Evolutionary conservation across 2,113 vertebrate genomes (phyloP).

Genomic region (Rhodinocichla rosea): DNA sequence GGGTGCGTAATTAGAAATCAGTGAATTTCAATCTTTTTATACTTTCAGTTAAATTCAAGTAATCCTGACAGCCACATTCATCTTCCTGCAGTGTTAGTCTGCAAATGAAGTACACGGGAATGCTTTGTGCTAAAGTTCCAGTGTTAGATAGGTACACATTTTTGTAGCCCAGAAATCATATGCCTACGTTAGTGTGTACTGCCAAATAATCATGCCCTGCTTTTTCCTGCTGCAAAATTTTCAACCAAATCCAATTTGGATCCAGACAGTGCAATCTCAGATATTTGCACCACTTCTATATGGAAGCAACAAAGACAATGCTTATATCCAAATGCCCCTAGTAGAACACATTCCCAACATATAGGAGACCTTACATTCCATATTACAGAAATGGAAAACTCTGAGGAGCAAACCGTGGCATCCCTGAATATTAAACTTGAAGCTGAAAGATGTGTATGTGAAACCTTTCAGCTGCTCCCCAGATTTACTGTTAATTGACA

Average conservation of each 20-base stretch:
- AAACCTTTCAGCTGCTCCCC: background rate
- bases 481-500: background rate
- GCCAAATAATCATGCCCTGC: background rate
- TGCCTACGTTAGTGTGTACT: background rate
- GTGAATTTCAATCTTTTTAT: background rate
- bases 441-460: background rate
- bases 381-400: background rate
- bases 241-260: background rate
- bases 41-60: background rate
- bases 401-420: rapidly evolving
- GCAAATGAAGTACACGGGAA: background rate
- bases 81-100: background rate
- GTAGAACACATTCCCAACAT: background rate
- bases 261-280: background rate
- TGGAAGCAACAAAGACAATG: background rate
- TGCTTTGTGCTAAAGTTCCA: background rate
- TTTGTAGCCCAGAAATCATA: background rate
- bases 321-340: background rate
- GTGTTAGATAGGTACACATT: background rate
- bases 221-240: background rate
- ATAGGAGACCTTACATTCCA: background rate
- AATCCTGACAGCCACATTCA: background rate
- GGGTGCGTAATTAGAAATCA: rapidly evolving
- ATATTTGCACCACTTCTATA: background rate
- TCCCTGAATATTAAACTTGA: background rate